Percentiles rank a stretch among this genome's conserved stretches.
These are phyloP conservation scores for Ophioninae sp. DNA, from an alignment of 2,888 invertebrate species.

Conservation along the genomic window DNA sequence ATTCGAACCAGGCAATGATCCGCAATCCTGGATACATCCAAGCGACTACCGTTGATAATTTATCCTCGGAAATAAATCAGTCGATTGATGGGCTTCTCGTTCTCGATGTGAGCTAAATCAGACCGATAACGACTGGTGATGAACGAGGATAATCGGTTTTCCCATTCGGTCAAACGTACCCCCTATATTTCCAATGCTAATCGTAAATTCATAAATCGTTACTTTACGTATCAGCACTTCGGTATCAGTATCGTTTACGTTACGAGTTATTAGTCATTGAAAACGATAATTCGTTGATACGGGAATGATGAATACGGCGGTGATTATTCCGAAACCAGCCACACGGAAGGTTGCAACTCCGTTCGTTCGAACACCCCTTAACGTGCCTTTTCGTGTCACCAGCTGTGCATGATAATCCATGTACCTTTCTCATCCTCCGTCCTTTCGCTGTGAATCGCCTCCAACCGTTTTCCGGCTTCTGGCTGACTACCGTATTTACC, in stretches of 20 bases:
- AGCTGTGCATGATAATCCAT: background rate
- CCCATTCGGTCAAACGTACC: background rate
- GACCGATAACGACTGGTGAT: slow-evolving; percentile 34
- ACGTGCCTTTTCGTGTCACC: background rate
- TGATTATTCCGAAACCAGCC: slow-evolving; percentile 25
- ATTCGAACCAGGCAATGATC: background rate
- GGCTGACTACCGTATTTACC: slow-evolving; percentile 71
- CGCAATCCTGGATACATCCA: background rate
- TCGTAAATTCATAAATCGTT: slow-evolving; percentile 2
- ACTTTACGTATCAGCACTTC: slow-evolving; percentile 44
- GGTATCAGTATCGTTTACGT: slow-evolving; percentile 62
- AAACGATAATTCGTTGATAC: slow-evolving; percentile 69
- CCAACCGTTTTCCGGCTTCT: slow-evolving; percentile 42
- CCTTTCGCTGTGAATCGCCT: slow-evolving; percentile 70
- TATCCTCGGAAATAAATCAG: slow-evolving; percentile 12
- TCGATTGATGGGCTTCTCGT: slow-evolving; percentile 25
- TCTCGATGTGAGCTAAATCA: slow-evolving; percentile 23
- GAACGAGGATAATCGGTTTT: slow-evolving; percentile 29
- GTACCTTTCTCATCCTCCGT: slow-evolving; percentile 39
- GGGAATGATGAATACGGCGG: slow-evolving; percentile 66
- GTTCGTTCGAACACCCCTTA: background rate
- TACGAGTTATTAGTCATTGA: slow-evolving; percentile 70
- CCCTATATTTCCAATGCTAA: background rate
- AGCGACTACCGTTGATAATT: background rate
- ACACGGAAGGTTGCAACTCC: slow-evolving; percentile 15